These are phyloP conservation scores for Castor canadensis DNA, from an alignment of 2,113 vertebrate species.

Conservation along the genomic window DNA sequence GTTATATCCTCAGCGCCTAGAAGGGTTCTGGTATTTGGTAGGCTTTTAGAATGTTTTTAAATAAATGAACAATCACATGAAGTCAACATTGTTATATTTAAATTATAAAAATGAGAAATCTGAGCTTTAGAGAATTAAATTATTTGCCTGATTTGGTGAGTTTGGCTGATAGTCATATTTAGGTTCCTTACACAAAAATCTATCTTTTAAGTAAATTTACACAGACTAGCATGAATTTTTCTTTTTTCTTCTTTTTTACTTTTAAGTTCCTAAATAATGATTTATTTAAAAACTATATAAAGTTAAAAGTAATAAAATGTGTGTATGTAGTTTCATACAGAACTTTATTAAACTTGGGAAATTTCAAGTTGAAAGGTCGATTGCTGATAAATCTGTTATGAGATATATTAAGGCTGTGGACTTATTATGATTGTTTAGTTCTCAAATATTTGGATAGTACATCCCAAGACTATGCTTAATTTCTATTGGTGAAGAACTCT, in stretches of 20 bases:
- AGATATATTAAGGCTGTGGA: neutral
- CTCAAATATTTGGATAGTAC: neutral
- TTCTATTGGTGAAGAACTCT: neutral
- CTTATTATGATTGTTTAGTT: neutral
- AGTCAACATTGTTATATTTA: slow-evolving; percentile 1
- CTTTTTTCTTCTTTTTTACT: neutral
- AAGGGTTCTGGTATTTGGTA: neutral
- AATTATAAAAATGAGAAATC: slow-evolving; percentile 59
- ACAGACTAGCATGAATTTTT: neutral
- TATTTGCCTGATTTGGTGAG: neutral
- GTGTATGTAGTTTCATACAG: neutral
- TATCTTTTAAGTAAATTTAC: slow-evolving; percentile 36
- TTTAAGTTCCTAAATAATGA: neutral
- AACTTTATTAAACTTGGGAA: slow-evolving; percentile 15
- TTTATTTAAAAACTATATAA: slow-evolving; percentile 21
- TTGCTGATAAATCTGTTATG: neutral
- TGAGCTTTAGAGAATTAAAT: slow-evolving; percentile 20
- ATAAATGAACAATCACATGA: slow-evolving; percentile 3
- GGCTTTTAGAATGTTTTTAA: slow-evolving; percentile 36
- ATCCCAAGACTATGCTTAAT: neutral
- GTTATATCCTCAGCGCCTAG: neutral
- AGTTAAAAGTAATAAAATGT: slow-evolving; percentile 15
- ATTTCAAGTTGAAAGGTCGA: slow-evolving; percentile 32
- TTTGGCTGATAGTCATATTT: neutral
- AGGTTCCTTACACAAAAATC: neutral